A percentile compares a stretch with the other conserved stretches of the same genome.
Evolutionary conservation across 1,140 invertebrate genomes (phyloP).

Genomic region (Ceratitis capitata): DNA sequence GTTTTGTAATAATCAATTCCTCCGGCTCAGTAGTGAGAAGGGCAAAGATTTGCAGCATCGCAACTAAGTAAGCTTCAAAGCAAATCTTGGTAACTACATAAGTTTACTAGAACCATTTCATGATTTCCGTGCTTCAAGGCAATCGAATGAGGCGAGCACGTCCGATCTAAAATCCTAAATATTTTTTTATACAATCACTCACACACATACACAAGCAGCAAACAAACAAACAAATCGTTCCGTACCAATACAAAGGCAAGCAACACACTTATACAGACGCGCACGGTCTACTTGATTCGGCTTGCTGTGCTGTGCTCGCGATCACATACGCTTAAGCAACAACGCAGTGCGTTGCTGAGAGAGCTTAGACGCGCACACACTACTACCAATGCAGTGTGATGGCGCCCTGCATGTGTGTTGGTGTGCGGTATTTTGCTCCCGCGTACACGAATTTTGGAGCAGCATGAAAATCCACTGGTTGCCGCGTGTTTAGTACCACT

Average conservation of each 20-base stretch:
- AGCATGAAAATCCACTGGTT: conserved; percentile 53
- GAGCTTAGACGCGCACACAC: conserved; percentile 43
- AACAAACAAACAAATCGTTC: background rate
- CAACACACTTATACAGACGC: background rate
- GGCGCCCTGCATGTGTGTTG: background rate
- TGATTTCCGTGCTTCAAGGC: conserved; percentile 27
- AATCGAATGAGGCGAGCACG: conserved; percentile 24
- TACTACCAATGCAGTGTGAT: conserved; percentile 43
- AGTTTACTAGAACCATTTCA: conserved; percentile 16
- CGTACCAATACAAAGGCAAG: background rate
- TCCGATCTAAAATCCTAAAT: conserved; percentile 28
- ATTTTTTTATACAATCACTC: background rate
- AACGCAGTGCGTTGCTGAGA: conserved; percentile 41
- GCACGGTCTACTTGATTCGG: background rate
- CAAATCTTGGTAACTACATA: background rate
- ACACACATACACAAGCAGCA: background rate
- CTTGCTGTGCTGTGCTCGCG: background rate
- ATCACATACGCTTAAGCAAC: background rate
- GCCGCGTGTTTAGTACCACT: conserved; percentile 63
- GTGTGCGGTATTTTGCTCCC: background rate
- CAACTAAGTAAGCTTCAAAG: background rate
- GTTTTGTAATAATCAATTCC: conserved; percentile 22
- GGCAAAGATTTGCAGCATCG: background rate
- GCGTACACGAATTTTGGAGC: conserved; percentile 22
- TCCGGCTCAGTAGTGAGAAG: background rate